These are phyloP conservation scores for Oncorhynchus clarkii DNA, from an alignment of 2,113 vertebrate species.

Conservation along the genomic window DNA sequence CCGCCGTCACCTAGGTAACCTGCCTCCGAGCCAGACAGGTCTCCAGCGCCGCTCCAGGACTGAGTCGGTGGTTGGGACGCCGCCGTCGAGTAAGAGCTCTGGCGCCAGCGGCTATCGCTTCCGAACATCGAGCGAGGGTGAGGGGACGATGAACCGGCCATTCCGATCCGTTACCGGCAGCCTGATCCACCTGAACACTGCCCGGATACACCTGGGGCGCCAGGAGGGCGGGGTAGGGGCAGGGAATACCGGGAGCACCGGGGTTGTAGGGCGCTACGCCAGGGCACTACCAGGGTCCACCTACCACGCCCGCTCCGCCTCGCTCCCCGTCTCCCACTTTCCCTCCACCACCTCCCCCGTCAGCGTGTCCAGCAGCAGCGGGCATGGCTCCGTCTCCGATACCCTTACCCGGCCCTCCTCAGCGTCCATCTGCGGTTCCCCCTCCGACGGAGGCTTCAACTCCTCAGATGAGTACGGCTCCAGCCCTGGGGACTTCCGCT, in stretches of 20 bases:
- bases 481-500: slow-evolving; percentile 83
- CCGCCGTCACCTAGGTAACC: slow-evolving; percentile 87
- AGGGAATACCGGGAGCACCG: slow-evolving; percentile 37
- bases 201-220: slow-evolving; percentile 77
- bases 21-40: slow-evolving; percentile 87
- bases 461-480: slow-evolving; percentile 88
- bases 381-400: slow-evolving; percentile 87
- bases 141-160: slow-evolving; percentile 88
- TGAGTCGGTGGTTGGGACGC: slow-evolving; percentile 82
- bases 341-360: slow-evolving; percentile 86
- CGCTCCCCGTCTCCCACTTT: slow-evolving; percentile 80
- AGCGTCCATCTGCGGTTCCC: slow-evolving; percentile 85
- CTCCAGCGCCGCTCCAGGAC: slow-evolving; percentile 87
- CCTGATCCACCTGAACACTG: slow-evolving; percentile 79
- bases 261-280: slow-evolving; percentile 71
- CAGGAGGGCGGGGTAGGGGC: slow-evolving; percentile 68
- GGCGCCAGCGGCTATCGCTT: slow-evolving; percentile 83
- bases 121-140: slow-evolving; percentile 84
- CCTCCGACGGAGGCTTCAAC: slow-evolving; percentile 82
- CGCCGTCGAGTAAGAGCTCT: slow-evolving; percentile 82
- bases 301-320: slow-evolving; percentile 81
- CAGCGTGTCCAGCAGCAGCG: slow-evolving; percentile 89
- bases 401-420: slow-evolving; percentile 85
- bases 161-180: slow-evolving; percentile 85
- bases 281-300: slow-evolving; percentile 74